Conservation (phyloP, 2,888 invertebrate genomes). For the Trachelus troglodyta region DNA sequence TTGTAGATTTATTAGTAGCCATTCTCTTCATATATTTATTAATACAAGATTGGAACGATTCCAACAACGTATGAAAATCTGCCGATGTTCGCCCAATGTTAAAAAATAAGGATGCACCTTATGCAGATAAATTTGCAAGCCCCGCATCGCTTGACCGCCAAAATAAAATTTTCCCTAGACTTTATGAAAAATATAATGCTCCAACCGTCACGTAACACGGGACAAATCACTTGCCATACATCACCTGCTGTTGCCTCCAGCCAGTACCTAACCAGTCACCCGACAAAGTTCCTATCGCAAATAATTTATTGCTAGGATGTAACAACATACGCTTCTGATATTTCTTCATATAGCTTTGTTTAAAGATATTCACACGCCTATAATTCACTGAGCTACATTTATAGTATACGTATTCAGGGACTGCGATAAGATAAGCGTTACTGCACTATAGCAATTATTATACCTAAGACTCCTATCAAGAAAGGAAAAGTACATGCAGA, state of each 20-base stretch:
- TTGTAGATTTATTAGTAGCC: not conserved
- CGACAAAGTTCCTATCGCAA: slow-evolving; percentile 15
- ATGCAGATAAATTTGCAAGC: not conserved
- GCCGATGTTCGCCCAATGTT: not conserved
- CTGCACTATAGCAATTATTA: not conserved
- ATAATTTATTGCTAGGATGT: slow-evolving; percentile 17
- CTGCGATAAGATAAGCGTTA: not conserved
- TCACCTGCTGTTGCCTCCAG: slow-evolving; percentile 7
- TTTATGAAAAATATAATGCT: slow-evolving; percentile 23
- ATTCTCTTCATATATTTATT: not conserved
- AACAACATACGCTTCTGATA: slow-evolving; percentile 16
- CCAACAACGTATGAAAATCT: slow-evolving; percentile 4
- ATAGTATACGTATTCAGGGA: not conserved
- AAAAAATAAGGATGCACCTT: not conserved
- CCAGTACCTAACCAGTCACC: not conserved
- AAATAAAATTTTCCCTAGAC: slow-evolving; percentile 15
- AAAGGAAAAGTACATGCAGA: not conserved
- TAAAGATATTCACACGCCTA: not conserved
- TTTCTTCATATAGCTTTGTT: slow-evolving; percentile 5
- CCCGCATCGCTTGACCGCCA: slow-evolving; percentile 12
- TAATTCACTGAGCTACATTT: not conserved
- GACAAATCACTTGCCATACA: slow-evolving; percentile 22
- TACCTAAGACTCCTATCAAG: not conserved
- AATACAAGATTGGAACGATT: not conserved
- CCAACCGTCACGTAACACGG: slow-evolving; percentile 14